A percentile compares a stretch with the other conserved stretches of the same genome.
These are phyloP conservation scores for Asbolus verrucosus DNA, from an alignment of 1,140 invertebrate genomes.

Conservation along the genomic window DNA sequence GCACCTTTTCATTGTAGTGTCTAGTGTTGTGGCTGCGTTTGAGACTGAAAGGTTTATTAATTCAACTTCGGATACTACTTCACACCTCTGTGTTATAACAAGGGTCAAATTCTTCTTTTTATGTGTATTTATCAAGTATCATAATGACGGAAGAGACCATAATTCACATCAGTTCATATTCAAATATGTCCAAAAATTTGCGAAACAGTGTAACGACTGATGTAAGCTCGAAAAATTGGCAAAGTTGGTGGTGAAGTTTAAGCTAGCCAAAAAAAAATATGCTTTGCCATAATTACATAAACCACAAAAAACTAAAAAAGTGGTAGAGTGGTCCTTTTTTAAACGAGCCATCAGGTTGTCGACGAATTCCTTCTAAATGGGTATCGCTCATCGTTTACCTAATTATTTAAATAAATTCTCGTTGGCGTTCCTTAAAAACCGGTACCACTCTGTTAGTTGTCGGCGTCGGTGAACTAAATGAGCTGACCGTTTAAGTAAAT, in stretches of 20 bases:
- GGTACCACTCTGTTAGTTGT: conserved; percentile 34
- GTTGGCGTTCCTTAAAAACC: conserved; percentile 36
- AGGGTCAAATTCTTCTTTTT: conserved; percentile 8
- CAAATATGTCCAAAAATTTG: no score
- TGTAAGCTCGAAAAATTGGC: background rate
- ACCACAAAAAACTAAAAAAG: conserved; percentile 17
- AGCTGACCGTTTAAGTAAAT: conserved; percentile 48
- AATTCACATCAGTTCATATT: no score
- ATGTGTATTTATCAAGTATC: background rate
- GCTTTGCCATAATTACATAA: conserved; percentile 25
- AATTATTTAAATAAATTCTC: conserved; percentile 37
- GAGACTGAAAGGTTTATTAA: background rate
- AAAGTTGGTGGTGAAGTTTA: background rate
- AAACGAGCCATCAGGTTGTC: conserved; percentile 32
- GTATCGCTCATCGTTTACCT: conserved; percentile 38
- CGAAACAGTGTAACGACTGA: no score
- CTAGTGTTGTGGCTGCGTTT: background rate
- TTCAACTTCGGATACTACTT: background rate
- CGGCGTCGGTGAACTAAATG: conserved; percentile 35
- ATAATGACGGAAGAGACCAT: background rate
- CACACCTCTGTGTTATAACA: conserved; percentile 2
- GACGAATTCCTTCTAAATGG: conserved; percentile 37
- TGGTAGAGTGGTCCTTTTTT: conserved; percentile 11
- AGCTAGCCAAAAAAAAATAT: conserved; percentile 5
- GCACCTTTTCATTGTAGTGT: background rate